Evolutionary conservation across 1,140 invertebrate genomes (phyloP).

Genomic region (Mizuhopecten yessoensis): DNA sequence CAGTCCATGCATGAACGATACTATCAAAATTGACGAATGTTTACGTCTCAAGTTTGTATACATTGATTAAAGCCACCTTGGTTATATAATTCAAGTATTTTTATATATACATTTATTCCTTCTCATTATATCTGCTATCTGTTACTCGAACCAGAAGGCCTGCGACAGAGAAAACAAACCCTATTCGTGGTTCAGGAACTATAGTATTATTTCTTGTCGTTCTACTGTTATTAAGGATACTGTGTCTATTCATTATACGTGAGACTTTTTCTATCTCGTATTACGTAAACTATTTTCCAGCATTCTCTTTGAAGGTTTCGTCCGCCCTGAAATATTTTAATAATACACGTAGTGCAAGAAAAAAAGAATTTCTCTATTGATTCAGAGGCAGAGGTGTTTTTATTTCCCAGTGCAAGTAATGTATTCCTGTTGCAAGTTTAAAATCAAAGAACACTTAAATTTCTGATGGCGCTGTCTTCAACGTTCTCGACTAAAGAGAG

Average conservation of each 20-base stretch:
- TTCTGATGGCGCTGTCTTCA: neutral
- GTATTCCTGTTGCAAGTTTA: constrained; percentile 33
- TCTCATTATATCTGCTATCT: neutral
- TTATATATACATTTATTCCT: no score
- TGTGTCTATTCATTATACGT: neutral
- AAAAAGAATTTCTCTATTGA: constrained; percentile 17
- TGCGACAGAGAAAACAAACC: neutral
- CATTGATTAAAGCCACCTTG: no score
- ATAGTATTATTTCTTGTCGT: neutral
- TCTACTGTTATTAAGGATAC: neutral
- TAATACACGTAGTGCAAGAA: constrained; percentile 17
- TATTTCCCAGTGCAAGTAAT: constrained; percentile 24
- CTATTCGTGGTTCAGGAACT: neutral
- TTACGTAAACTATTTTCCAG: constrained; percentile 34
- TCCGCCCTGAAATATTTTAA: constrained; percentile 28
- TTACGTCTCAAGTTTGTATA: no score
- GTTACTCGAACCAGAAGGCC: neutral
- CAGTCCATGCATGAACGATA: no score
- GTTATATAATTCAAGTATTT: no score
- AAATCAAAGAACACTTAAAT: constrained; percentile 33
- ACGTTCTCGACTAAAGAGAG: neutral
- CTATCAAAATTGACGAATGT: no score
- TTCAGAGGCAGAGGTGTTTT: neutral
- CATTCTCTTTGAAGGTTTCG: constrained; percentile 15
- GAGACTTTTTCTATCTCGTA: neutral